Evolutionary conservation across 2,888 invertebrate genomes (phyloP).

Genomic region (Meliscaeva auricollis): DNA sequence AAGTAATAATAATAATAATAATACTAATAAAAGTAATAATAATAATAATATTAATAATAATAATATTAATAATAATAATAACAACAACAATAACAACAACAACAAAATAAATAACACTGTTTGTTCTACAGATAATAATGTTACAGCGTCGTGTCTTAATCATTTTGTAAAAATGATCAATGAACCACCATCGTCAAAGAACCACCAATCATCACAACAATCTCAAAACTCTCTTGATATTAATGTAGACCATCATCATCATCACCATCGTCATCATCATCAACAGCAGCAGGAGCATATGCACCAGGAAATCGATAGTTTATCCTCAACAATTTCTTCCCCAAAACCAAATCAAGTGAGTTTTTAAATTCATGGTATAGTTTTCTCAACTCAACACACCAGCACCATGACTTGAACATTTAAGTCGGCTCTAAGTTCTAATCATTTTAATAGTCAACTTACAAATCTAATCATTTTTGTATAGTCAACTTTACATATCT

Average conservation of each 20-base stretch:
- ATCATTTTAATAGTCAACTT: too few species aligned
- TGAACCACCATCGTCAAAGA: constrained; percentile 49
- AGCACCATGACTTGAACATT: too few species aligned
- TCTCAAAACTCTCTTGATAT: constrained; percentile 39
- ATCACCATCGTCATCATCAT: constrained; percentile 35
- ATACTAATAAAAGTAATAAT: constrained; percentile 36
- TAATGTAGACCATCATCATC: constrained; percentile 56
- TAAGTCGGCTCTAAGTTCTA: too few species aligned
- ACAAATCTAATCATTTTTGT: too few species aligned
- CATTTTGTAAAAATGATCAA: constrained; percentile 67
- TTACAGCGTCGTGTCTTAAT: constrained; percentile 45
- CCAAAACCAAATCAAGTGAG: constrained; percentile 72
- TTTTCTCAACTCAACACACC: too few species aligned
- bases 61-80: background rate
- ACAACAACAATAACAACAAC: constrained; percentile 22
- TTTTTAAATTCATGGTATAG: background rate
- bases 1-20: constrained; percentile 16
- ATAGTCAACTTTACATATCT: too few species aligned
- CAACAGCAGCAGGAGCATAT: constrained; percentile 61
- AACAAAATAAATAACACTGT: constrained; percentile 36
- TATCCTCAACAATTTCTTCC: constrained; percentile 44
- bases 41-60: constrained; percentile 1
- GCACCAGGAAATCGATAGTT: constrained; percentile 55
- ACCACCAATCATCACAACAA: constrained; percentile 48
- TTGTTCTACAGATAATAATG: constrained; percentile 18